Conservation (phyloP, 1,140 invertebrate genomes). For the Apis florea region DNA sequence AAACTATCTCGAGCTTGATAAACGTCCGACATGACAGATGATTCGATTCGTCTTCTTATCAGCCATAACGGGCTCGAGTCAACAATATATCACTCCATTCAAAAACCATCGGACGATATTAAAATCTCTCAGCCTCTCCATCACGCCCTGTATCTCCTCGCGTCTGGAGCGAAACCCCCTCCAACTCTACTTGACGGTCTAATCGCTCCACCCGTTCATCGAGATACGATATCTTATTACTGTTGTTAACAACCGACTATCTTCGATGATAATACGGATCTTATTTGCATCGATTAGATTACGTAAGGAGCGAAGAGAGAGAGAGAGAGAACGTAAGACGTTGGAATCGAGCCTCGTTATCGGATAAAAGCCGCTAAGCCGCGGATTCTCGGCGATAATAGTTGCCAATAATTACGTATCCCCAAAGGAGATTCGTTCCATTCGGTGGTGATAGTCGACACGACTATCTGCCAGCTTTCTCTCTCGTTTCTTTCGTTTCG, state of each 20-base stretch:
- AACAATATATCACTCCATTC: constrained; percentile 22
- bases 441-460: too few relatives aligned
- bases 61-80: constrained; percentile 1
- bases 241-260: not conserved
- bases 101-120: constrained; percentile 20
- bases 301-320: too few relatives aligned
- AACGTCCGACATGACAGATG: constrained; percentile 20
- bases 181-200: not conserved
- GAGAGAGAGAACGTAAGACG: not conserved
- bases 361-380: constrained; percentile 24
- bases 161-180: not conserved
- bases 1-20: constrained; percentile 14
- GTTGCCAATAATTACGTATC: constrained; percentile 19
- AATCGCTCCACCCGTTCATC: not conserved
- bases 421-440: not conserved
- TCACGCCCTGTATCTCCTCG: not conserved
- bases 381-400: constrained; percentile 15
- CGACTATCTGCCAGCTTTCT: too few relatives aligned
- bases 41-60: constrained; percentile 29
- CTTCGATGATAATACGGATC: not conserved
- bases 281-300: constrained; percentile 16
- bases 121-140: constrained; percentile 20
- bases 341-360: constrained; percentile 17
- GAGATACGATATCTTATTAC: not conserved
- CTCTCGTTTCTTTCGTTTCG: not conserved